phyloP scores from a whole-genome alignment of 2,797 vertebrate species.

The Phaenicophaeus curvirostris region DNA sequence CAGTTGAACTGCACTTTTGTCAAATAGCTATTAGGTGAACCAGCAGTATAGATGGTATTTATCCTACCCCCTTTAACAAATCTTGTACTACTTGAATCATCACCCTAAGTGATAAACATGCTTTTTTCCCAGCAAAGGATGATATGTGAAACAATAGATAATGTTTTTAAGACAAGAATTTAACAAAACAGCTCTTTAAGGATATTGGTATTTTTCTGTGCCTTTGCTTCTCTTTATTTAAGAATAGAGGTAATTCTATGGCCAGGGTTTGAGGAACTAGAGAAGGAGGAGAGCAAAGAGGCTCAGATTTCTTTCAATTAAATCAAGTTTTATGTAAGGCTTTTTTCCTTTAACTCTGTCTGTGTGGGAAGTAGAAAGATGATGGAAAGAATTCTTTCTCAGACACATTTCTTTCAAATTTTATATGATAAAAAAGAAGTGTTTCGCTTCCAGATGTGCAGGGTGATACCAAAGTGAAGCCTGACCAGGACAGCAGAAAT shows the following conservation, averaged over 20 bases:
- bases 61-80: not conserved
- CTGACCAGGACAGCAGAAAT: not conserved
- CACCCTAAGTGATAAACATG: not conserved
- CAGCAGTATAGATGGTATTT: not conserved
- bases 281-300: not conserved
- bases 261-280: not conserved
- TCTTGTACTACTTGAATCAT: not conserved
- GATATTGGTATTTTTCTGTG: not conserved
- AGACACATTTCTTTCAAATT: not conserved
- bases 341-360: not conserved
- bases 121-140: not conserved
- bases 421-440: not conserved
- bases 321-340: not conserved
- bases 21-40: not conserved
- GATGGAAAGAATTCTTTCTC: not conserved
- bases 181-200: not conserved
- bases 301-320: not conserved
- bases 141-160: not conserved
- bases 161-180: not conserved
- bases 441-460: not conserved
- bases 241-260: not conserved
- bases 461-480: not conserved
- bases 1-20: not conserved
- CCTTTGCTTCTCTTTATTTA: not conserved
- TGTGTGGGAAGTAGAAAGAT: not conserved